Conservation (phyloP, 2,113 vertebrate species). For the Apteryx owenii region DNA sequence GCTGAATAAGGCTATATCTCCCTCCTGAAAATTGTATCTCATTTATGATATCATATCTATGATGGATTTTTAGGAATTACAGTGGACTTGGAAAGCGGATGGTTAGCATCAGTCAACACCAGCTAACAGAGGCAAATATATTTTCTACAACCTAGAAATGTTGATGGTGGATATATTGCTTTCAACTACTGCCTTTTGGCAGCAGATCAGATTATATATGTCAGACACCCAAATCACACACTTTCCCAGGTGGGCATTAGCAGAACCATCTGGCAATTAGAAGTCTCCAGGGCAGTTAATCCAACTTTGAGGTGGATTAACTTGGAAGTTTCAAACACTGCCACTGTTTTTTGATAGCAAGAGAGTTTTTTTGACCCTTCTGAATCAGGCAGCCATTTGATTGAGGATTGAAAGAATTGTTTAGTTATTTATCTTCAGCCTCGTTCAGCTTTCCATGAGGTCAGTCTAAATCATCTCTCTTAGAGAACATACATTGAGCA, state of each 20-base stretch:
- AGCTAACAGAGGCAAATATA: background rate
- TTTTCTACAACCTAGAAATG: slow-evolving; percentile 12
- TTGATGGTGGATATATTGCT: background rate
- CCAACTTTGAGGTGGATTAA: slow-evolving; percentile 75
- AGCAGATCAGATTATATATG: background rate
- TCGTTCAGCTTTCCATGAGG: slow-evolving; percentile 43
- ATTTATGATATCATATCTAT: background rate
- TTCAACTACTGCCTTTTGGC: slow-evolving; percentile 29
- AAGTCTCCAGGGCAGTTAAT: slow-evolving; percentile 67
- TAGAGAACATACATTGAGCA: background rate
- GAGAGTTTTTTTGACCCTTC: slow-evolving; percentile 57
- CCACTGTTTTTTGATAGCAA: slow-evolving; percentile 45
- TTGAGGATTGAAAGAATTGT: slow-evolving; percentile 65
- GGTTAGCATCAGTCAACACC: background rate
- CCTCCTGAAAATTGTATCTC: background rate
- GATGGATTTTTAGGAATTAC: slow-evolving; percentile 13
- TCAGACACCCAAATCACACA: slow-evolving; percentile 21
- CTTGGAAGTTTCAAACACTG: slow-evolving; percentile 67
- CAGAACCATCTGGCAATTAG: slow-evolving; percentile 74
- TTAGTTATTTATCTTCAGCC: slow-evolving; percentile 48
- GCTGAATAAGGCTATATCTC: background rate
- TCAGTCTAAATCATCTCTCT: background rate
- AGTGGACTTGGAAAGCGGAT: background rate
- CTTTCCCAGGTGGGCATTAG: slow-evolving; percentile 51
- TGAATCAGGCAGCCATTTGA: slow-evolving; percentile 57